phyloP scores from a whole-genome alignment of 2,797 vertebrate species.

The Spondyliosoma cantharus region DNA sequence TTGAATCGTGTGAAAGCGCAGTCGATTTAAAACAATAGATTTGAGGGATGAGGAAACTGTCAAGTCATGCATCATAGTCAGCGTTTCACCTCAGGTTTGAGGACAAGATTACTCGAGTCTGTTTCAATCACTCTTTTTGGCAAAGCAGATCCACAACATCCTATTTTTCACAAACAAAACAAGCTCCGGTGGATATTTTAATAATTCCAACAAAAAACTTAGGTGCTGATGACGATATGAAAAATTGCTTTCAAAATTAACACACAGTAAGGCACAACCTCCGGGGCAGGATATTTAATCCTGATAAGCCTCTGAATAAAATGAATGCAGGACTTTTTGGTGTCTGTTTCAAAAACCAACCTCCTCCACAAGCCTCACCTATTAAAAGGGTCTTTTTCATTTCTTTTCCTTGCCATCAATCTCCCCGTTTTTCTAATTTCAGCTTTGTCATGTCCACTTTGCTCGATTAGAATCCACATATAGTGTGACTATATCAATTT shows the following conservation, averaged over 20 bases:
- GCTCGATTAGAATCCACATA: conserved; percentile 73
- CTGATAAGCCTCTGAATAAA: conserved; percentile 42
- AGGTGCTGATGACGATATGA: conserved; percentile 18
- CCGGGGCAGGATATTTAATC: conserved; percentile 36
- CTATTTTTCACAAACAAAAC: conserved; percentile 41
- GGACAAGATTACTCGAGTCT: conserved; percentile 69
- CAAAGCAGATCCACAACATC: conserved; percentile 41
- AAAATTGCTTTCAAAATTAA: conserved; percentile 45
- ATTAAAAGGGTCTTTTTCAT: conserved; percentile 61
- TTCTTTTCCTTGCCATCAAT: conserved; percentile 66
- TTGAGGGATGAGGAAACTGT: conserved; percentile 81
- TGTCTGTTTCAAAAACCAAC: conserved; percentile 29
- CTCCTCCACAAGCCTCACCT: conserved; percentile 13
- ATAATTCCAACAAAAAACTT: conserved; percentile 35
- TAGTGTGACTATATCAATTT: conserved; percentile 73
- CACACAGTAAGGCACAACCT: conserved; percentile 15
- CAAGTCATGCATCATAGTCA: conserved; percentile 82
- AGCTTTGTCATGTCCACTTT: conserved; percentile 76
- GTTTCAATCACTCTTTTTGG: conserved; percentile 64
- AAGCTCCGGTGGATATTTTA: conserved; percentile 33
- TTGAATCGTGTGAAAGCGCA: conserved; percentile 82
- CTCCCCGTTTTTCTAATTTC: conserved; percentile 72
- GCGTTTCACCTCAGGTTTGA: conserved; percentile 71
- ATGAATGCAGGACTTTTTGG: conserved; percentile 27
- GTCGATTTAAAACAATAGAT: conserved; percentile 85